Conservation (phyloP, 2,888 invertebrate species). For the Drepanosiphum platanoidis region DNA sequence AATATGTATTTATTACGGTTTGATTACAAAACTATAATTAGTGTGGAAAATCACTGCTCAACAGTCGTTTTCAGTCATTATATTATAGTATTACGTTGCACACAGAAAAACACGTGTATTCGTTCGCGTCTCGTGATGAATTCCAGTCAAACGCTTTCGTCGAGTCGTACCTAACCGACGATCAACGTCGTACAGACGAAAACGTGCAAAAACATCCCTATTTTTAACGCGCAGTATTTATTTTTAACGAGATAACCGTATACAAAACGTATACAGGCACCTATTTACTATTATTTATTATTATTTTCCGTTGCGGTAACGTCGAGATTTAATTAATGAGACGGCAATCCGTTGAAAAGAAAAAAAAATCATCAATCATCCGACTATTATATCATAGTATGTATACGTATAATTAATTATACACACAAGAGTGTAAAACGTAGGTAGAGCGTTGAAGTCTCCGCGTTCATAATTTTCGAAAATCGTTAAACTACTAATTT, state of each 20-base stretch:
- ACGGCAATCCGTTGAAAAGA: background rate
- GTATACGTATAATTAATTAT: no score
- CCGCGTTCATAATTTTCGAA: background rate
- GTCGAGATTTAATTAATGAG: conserved; percentile 31
- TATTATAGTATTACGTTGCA: no score
- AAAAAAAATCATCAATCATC: conserved; percentile 37
- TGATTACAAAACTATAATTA: background rate
- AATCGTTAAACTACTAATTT: conserved; percentile 23
- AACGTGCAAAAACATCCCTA: conserved; percentile 27
- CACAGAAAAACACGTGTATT: no score
- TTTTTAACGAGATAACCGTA: background rate
- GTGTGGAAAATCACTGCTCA: background rate
- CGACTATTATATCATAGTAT: background rate
- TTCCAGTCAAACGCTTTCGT: background rate
- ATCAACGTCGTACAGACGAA: background rate
- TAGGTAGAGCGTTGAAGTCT: conserved; percentile 41
- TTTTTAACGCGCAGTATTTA: conserved; percentile 15
- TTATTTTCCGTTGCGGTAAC: conserved; percentile 1
- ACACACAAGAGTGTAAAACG: no score
- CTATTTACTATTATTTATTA: conserved; percentile 25
- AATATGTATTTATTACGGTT: background rate
- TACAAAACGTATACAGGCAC: background rate
- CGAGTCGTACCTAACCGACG: no score
- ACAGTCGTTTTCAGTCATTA: no score
- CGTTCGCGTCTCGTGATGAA: background rate